Evolutionary conservation across 2,888 invertebrate species (phyloP), one percentile per base, ranked within the genome.

Genomic region (Amblyteles armatorius): DNA sequence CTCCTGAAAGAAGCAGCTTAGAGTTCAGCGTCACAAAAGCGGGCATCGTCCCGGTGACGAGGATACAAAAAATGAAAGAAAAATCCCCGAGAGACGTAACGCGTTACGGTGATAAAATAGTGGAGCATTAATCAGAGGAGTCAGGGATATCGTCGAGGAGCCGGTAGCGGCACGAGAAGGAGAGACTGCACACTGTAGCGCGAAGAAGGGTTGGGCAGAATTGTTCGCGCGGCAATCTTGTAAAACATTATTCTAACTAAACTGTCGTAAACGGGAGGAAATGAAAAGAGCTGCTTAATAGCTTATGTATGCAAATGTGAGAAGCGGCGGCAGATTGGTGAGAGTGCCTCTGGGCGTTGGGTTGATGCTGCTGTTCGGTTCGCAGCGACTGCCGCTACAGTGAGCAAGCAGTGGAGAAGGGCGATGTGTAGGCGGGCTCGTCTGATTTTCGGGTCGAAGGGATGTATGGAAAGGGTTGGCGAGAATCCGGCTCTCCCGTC

Each of bases 201-300:
- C 87, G 88, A 88, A 82, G 86, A 85, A 83, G 85, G 85, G 79
- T 85, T 80, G 74, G 88, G 87, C 87, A 88, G 88, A 91, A 90
- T 90, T 89, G 91, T 93, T 93, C 90, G 88, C 91, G 89, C 88
- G 85, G 91, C 93, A 93, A 93, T 94, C 93, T 92, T 92, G 93
- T 92, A 92, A 91, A 92, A 92, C 93, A 92, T 93, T 94, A 93
- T 93, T 93, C 94, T 90, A 91, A 92, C 94, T 94, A 94, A 93
- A 94, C 93, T 93, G 93, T 94, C 93, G 93, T 94, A 94, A 94
- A 93, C 93, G 93, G 90, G 93, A 93, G 94, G 94, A 94, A 94
- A 94, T 94, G 93, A 93, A 94, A 94, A 94, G 94, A 94, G 93
- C 93, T 93, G 92, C 92, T 94, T 94, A 94, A 94, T 94, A 93